These are phyloP conservation scores for Intellagama lesueurii DNA, from an alignment of 2,797 vertebrate species.

Conservation along the genomic window DNA sequence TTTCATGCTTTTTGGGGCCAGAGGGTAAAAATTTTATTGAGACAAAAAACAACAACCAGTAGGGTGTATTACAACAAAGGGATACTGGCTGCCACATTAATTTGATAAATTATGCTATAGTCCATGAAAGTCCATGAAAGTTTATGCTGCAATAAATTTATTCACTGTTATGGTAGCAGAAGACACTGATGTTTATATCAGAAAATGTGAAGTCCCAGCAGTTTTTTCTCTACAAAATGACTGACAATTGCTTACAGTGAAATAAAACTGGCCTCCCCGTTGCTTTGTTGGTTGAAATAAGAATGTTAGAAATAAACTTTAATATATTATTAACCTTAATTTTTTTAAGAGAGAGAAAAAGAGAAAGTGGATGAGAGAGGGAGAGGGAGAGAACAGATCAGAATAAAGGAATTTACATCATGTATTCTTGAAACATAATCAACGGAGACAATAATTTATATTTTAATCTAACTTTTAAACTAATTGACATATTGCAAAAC, in stretches of 20 bases:
- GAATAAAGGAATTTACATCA: not conserved
- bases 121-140: not conserved
- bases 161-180: not conserved
- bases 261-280: not conserved
- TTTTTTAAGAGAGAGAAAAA: too few species aligned
- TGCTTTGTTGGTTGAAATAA: not conserved
- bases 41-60: not conserved
- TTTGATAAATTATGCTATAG: not conserved
- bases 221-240: too few species aligned
- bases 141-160: not conserved
- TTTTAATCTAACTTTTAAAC: not conserved
- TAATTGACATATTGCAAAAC: not conserved
- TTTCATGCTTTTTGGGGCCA: too few species aligned
- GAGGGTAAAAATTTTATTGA: too few species aligned
- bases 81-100: not conserved
- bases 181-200: not conserved
- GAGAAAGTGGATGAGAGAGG: too few species aligned
- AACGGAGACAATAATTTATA: not conserved
- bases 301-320: too few species aligned
- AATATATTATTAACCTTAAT: too few species aligned
- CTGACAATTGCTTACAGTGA: too few species aligned
- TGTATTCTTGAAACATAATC: not conserved
- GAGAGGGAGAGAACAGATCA: too few species aligned
- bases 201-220: too few species aligned
- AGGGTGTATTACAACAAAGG: not conserved